Evolutionary conservation across 2,888 invertebrate species (phyloP), one percentile per base, ranked within the genome.

Genomic region (Amblyteles armatorius): DNA sequence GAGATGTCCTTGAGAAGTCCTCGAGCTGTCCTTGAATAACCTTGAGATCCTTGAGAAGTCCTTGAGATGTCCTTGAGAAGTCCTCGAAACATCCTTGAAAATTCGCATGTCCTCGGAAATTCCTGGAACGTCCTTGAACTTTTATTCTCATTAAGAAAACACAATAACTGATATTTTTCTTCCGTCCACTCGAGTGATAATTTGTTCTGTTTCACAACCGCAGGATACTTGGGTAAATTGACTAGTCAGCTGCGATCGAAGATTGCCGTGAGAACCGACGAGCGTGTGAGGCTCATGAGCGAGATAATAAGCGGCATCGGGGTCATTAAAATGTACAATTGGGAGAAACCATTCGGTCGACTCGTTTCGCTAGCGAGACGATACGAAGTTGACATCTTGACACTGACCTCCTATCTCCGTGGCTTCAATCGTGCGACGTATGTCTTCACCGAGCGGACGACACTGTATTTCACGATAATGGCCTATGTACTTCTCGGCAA

Each of bases 251-350:
- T 94, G 55, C 92, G 95, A 48, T 91, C 90, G 84, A 94, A 94
- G 92, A 94, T 95, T 78, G 95, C 95, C 0, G 78, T 92, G 4
- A 92, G 93, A 84, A 95, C 97, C 0, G 98, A 97, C 91, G 96
- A 96, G 91, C 94, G 98, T 86, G 96, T 98, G 16, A 95, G 96
- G 83, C 94, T 97, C 13, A 97, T 97, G 97, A 96, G 96, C 88
- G 97, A 98, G 94, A 95, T 98, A 78, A 96, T 98, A 6, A 95
- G 95, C 84, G 97, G 97, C 0, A 97, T 98, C 89, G 95, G 97
- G 90, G 97, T 97, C 0, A 97, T 98, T 88, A 98, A 98, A 94
- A 97, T 98, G 97, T 98, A 97, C 90, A 96, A 97, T 1, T 98
- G 98, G 96, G 98, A 98, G 91, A 96, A 95, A 86, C 97, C 97